These are phyloP conservation scores for Mechanitis messenoides DNA, from an alignment of 2,888 invertebrate genomes.

Conservation along the genomic window DNA sequence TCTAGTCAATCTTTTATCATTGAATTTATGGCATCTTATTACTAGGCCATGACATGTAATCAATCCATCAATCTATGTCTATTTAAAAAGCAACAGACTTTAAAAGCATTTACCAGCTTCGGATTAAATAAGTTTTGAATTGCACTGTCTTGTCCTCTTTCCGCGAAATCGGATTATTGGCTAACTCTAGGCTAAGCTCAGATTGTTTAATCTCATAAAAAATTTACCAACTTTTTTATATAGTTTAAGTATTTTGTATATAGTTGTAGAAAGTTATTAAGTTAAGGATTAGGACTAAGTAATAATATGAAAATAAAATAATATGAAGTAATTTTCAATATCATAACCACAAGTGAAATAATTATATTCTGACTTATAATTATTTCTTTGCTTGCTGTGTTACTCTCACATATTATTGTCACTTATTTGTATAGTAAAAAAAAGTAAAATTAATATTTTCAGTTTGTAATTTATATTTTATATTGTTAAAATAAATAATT, in stretches of 20 bases:
- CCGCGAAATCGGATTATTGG: slow-evolving; percentile 24
- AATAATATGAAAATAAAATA: too few species aligned
- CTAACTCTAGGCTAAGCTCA: slow-evolving; percentile 16
- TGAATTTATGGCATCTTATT: too few species aligned
- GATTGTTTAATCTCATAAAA: slow-evolving; percentile 17
- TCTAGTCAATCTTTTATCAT: too few species aligned
- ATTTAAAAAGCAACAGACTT: slow-evolving; percentile 1
- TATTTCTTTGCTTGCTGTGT: slow-evolving; percentile 15
- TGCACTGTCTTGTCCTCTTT: slow-evolving; percentile 29
- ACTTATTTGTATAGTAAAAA: slow-evolving; percentile 15
- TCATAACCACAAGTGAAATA: slow-evolving; percentile 11
- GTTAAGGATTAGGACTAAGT: too few species aligned
- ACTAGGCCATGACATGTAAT: too few species aligned
- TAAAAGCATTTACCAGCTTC: slow-evolving; percentile 21
- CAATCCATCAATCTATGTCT: too few species aligned
- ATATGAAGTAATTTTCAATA: neutral
- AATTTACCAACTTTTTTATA: neutral
- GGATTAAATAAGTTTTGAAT: slow-evolving; percentile 33
- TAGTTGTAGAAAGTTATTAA: too few species aligned
- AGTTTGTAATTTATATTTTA: slow-evolving; percentile 9
- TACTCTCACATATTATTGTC: slow-evolving; percentile 19
- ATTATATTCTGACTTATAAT: slow-evolving; percentile 19
- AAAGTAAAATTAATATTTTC: neutral
- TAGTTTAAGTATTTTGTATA: too few species aligned
- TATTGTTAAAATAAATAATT: neutral